Evolutionary conservation across 2,888 invertebrate species (phyloP), one percentile per base, ranked within the genome.

Genomic region (Andricus curvator): DNA sequence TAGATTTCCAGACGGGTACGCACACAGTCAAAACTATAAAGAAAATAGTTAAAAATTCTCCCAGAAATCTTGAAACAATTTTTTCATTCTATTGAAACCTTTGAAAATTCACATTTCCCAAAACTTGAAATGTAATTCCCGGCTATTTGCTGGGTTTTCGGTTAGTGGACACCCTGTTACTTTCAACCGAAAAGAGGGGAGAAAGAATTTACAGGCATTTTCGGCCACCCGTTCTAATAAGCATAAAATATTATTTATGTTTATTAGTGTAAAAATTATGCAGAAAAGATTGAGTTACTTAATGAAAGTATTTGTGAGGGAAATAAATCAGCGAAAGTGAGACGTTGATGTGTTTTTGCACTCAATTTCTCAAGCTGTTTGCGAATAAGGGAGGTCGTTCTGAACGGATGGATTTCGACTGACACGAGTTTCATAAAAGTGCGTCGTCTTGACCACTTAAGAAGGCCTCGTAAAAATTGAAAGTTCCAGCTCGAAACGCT

Each of bases 391-490:
- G 74, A 51, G 56, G 51, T 22, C 51, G 33, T 74, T 74, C n/a
- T 56, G 74, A 74, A n/a, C 74, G 74, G 33, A 74, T 60, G 74
- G 37, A 74, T 74, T 74, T 74, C 51, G 74, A 74, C 74, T 74
- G 74, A 74, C 74, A 74, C 74, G 56, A 74, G 74, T 74, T 74
- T 74, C 74, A 74, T 74, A 74, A 74, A 74, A 74, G 56, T 74
- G 74, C 74, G 74, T 74, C 51, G 56, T 74, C 74, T 74, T 62
- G 80, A 80, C 78, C 84, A 82, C 84, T 82, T 82, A 82, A 82
- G 80, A 81, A 81, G 80, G 82, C 82, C 41, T 82, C 84, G 84
- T 84, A 83, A 84, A 84, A 84, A 84, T 84, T 80, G 82, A 83
- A 81, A 84, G 79, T 81, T 83, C 25, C 79, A 74, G 80, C 77